Evolutionary conservation across 2,888 invertebrate species (phyloP).

Genomic region (Athrips mouffetella): DNA sequence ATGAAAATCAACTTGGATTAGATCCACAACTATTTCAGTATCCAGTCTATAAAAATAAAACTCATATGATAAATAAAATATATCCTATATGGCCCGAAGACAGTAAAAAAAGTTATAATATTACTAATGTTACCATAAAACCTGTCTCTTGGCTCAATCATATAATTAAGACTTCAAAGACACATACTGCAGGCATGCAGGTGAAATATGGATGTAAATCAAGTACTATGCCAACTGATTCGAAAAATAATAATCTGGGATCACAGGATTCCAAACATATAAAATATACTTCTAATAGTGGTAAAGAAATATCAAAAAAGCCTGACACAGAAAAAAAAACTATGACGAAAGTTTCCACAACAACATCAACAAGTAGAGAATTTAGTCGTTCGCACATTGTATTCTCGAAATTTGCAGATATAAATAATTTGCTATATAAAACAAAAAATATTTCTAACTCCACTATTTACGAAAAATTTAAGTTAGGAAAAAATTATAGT

Average conservation of each 20-base stretch:
- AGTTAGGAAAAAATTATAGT: not conserved
- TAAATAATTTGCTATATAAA: conserved; percentile 18
- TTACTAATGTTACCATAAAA: not conserved
- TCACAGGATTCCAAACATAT: no score
- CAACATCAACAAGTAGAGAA: no score
- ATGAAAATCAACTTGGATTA: not conserved
- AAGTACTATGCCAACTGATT: no score
- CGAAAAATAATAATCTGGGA: no score
- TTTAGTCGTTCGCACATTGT: not conserved
- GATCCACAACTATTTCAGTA: not conserved
- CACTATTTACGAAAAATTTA: not conserved
- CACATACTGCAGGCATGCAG: no score
- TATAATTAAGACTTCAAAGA: no score
- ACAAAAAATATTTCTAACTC: not conserved
- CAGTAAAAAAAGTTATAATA: not conserved
- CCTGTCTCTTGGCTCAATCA: not conserved
- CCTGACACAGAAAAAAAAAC: no score
- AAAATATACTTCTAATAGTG: no score
- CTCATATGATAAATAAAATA: not conserved
- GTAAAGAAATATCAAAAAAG: no score
- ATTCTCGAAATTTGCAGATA: not conserved
- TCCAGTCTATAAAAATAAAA: not conserved
- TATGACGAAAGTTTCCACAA: no score
- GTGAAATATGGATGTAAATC: no score
- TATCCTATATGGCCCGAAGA: conserved; percentile 15